Conservation (phyloP, 2,888 invertebrate genomes). For the Apomyelois bistriatella region DNA sequence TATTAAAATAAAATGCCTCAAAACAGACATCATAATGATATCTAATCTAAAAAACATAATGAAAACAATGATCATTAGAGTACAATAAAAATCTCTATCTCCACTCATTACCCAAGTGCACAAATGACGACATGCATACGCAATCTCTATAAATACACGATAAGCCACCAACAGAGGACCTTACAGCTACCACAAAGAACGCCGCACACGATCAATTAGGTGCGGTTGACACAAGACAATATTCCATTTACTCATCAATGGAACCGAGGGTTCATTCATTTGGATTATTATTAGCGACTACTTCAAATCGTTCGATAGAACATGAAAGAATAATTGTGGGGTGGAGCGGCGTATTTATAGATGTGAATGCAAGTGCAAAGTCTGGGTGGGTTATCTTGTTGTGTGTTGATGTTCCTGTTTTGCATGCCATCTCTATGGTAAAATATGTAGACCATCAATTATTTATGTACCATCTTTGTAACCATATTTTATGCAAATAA, state of each 20-base stretch:
- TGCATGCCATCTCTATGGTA: too few species aligned
- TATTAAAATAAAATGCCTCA: not conserved
- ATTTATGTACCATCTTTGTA: too few species aligned
- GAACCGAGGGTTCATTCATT: slow-evolving; percentile 53
- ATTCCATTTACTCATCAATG: slow-evolving; percentile 60
- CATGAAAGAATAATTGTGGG: slow-evolving; percentile 36
- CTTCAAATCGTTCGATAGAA: slow-evolving; percentile 48
- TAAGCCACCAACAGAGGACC: slow-evolving; percentile 42
- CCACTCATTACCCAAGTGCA: slow-evolving; percentile 7
- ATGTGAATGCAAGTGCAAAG: slow-evolving; percentile 17
- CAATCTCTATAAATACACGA: slow-evolving; percentile 14
- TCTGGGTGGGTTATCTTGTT: not conserved
- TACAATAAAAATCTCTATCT: slow-evolving; percentile 7
- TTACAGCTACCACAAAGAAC: slow-evolving; percentile 48
- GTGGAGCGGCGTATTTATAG: slow-evolving; percentile 29
- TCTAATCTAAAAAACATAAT: not conserved
- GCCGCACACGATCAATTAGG: slow-evolving; percentile 58
- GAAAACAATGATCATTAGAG: not conserved
- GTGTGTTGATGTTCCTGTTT: too few species aligned
- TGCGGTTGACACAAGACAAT: slow-evolving; percentile 54
- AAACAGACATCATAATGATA: too few species aligned
- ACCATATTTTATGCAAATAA: too few species aligned
- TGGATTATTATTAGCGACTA: slow-evolving; percentile 46
- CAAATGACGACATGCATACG: slow-evolving; percentile 9
- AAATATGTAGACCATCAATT: too few species aligned